Conservation (phyloP, 2,888 invertebrate species). For the Drepana falcataria region DNA sequence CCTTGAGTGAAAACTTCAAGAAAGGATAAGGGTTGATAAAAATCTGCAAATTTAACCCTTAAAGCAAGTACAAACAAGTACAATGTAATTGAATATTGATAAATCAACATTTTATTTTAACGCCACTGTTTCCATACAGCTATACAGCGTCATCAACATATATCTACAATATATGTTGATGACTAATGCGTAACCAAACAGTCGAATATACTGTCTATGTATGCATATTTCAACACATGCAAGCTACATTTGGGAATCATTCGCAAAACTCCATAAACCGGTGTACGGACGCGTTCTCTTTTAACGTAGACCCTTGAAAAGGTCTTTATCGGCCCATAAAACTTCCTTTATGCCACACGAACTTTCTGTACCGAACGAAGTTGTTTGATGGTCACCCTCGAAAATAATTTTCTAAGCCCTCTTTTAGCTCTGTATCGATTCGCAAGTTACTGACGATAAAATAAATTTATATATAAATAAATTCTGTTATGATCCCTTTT, state of each 20-base stretch:
- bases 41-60: too few relatives aligned
- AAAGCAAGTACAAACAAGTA: too few relatives aligned
- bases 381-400: slow-evolving; percentile 68
- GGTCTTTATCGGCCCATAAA: slow-evolving; percentile 73
- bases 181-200: too few relatives aligned
- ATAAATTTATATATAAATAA: slow-evolving; percentile 67
- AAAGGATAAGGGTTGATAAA: too few relatives aligned
- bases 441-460: slow-evolving; percentile 61
- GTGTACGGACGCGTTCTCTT: slow-evolving; percentile 37
- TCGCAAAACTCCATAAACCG: slow-evolving; percentile 32
- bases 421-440: slow-evolving; percentile 54
- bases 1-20: too few relatives aligned
- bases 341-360: slow-evolving; percentile 66
- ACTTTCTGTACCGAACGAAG: slow-evolving; percentile 63
- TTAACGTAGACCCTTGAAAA: slow-evolving; percentile 60
- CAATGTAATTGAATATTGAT: too few relatives aligned
- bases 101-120: too few relatives aligned
- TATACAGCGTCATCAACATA: too few relatives aligned
- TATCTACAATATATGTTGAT: too few relatives aligned
- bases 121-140: too few relatives aligned
- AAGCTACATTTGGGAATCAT: slow-evolving; percentile 33
- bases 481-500: slow-evolving; percentile 69
- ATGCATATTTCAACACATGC: slow-evolving; percentile 6
- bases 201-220: too few relatives aligned
- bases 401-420: slow-evolving; percentile 68